Percentiles rank a stretch among this genome's conserved stretches.
phyloP scores from a whole-genome alignment of 2,113 vertebrate genomes.

The Sterna hirundo region DNA sequence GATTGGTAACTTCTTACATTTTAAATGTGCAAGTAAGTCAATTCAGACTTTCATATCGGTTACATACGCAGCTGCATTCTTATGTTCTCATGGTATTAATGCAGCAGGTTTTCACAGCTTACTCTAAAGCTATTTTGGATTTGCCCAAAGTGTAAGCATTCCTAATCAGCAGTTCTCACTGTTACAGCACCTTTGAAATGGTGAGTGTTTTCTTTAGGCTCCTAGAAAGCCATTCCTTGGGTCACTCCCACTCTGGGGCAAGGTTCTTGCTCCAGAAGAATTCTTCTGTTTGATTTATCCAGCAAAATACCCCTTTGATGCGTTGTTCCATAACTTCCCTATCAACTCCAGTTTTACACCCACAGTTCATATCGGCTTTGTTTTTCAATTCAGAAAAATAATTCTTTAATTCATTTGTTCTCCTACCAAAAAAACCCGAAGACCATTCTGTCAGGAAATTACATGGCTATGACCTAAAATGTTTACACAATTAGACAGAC shows the following conservation, averaged over 20 bases:
- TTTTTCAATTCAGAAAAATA: background rate
- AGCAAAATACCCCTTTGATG: background rate
- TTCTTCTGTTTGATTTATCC: background rate
- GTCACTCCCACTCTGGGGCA: background rate
- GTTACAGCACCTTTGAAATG: background rate
- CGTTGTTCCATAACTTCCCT: background rate
- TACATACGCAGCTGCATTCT: background rate
- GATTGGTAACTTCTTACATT: background rate
- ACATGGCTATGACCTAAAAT: background rate
- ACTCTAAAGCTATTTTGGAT: background rate
- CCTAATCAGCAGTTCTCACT: background rate
- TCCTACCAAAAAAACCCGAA: background rate
- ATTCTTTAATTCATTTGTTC: background rate
- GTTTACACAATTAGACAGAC: background rate
- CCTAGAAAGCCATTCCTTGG: background rate
- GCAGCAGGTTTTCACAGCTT: background rate
- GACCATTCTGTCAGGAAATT: background rate
- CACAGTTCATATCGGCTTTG: background rate
- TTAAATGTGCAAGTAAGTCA: background rate
- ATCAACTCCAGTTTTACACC: background rate
- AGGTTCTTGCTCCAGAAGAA: background rate
- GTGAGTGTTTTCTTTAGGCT: background rate
- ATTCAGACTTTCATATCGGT: background rate
- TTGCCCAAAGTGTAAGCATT: background rate
- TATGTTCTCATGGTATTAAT: background rate